These are phyloP conservation scores for Lathronympha strigana DNA, from an alignment of 2,888 invertebrate genomes.

Conservation along the genomic window DNA sequence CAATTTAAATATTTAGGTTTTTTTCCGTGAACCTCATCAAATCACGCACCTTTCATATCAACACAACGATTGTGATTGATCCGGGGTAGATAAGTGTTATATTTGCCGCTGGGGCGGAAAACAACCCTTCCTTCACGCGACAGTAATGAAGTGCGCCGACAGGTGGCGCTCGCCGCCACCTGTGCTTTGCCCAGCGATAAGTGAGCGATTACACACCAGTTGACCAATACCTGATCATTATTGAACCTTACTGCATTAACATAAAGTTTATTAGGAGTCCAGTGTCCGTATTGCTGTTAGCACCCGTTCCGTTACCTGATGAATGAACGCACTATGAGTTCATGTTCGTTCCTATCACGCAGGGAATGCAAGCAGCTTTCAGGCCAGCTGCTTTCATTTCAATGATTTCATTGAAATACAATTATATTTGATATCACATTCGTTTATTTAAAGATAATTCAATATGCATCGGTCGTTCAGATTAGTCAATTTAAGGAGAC, in stretches of 20 bases:
- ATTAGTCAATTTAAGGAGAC: too few relatives aligned
- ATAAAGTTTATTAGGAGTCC: background rate
- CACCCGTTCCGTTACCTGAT: background rate
- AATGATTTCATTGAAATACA: conserved; percentile 1
- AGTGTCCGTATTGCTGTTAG: too few relatives aligned
- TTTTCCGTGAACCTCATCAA: background rate
- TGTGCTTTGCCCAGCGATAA: conserved; percentile 12
- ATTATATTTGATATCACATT: background rate
- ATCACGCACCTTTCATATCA: conserved; percentile 9
- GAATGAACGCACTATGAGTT: conserved; percentile 9
- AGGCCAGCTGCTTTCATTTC: conserved; percentile 10
- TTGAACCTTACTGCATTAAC: too few relatives aligned
- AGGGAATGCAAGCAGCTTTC: conserved; percentile 28
- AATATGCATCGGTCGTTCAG: too few relatives aligned
- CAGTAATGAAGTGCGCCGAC: conserved; percentile 15
- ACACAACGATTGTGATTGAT: conserved; percentile 10
- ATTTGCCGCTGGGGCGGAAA: conserved; percentile 1
- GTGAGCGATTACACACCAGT: background rate
- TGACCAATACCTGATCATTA: too few relatives aligned
- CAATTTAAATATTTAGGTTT: background rate
- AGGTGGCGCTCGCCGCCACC: conserved; percentile 30
- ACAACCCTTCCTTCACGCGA: conserved; percentile 13
- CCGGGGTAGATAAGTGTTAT: conserved; percentile 24
- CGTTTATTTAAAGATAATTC: too few relatives aligned
- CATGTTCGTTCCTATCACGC: conserved; percentile 10